Conservation (phyloP, 2,888 invertebrate genomes). For the Malthinus flaveolus region DNA sequence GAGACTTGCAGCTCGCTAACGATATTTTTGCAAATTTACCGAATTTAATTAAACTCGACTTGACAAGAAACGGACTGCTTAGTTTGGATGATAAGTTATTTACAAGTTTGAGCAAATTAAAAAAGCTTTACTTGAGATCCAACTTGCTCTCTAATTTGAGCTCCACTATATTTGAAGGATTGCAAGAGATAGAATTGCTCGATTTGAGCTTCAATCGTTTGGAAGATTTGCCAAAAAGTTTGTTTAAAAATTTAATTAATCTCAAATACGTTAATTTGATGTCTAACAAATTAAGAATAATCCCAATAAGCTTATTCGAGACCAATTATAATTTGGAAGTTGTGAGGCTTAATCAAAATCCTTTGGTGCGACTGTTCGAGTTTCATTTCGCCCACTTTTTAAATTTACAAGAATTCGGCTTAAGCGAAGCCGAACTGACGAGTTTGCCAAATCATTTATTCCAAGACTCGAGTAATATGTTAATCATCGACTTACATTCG, state of each 20-base stretch:
- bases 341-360: conserved; percentile 46
- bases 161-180: conserved; percentile 64
- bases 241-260: conserved; percentile 65
- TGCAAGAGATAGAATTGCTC: conserved; percentile 64
- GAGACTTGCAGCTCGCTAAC: no score
- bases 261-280: conserved; percentile 67
- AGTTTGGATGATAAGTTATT: conserved; percentile 63
- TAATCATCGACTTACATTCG: conserved; percentile 63
- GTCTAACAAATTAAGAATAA: conserved; percentile 66
- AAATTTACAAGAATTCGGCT: conserved; percentile 33
- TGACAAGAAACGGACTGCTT: conserved; percentile 68
- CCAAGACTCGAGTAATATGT: conserved; percentile 61
- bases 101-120: conserved; percentile 62
- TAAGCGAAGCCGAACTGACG: conserved; percentile 52
- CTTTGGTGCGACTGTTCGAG: conserved; percentile 7
- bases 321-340: conserved; percentile 40
- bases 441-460: conserved; percentile 66
- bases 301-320: conserved; percentile 64
- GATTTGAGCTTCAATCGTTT: conserved; percentile 72
- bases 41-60: conserved; percentile 55
- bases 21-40: no score
- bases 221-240: conserved; percentile 61
- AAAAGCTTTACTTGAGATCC: conserved; percentile 68
- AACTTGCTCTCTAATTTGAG: conserved; percentile 69
- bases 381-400: conserved; percentile 30